A percentile compares a stretch with the other conserved stretches of the same genome.
Conservation (phyloP, 2,113 vertebrate genomes). For the Thamnaconus septentrionalis region DNA sequence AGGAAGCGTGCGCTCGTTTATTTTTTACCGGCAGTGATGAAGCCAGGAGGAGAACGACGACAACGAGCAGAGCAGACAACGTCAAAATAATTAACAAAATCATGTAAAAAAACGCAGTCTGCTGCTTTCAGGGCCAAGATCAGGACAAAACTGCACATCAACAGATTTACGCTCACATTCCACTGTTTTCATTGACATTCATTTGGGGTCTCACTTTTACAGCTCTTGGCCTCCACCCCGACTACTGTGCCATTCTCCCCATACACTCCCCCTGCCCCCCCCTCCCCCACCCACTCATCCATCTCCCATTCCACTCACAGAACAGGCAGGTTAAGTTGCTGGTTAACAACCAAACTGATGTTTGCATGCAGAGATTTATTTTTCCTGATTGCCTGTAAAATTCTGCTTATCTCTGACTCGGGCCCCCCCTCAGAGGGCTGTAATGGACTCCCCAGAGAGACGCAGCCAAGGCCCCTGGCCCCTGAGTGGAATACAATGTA, state of each 20-base stretch:
- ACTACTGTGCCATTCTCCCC: background rate
- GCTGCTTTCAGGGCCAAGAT: background rate
- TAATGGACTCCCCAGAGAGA: conserved; percentile 81
- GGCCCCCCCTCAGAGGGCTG: no score
- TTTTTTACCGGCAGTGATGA: conserved; percentile 86
- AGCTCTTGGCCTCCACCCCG: conserved; percentile 29
- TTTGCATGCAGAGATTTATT: conserved; percentile 75
- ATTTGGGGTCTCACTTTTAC: conserved; percentile 4
- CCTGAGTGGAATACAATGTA: conserved; percentile 79
- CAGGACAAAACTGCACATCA: no score
- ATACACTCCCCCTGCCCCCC: conserved; percentile 17
- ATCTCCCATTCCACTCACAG: conserved; percentile 64
- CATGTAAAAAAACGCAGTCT: background rate
- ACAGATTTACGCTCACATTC: background rate
- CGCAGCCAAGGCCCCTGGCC: conserved; percentile 87
- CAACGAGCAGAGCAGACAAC: conserved; percentile 69
- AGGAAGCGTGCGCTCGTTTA: conserved; percentile 68
- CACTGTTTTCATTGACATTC: background rate
- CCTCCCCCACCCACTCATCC: conserved; percentile 6
- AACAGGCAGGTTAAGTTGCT: conserved; percentile 72
- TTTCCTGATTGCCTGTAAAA: conserved; percentile 97
- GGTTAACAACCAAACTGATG: conserved; percentile 74
- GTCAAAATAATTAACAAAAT: background rate
- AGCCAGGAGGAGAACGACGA: conserved; percentile 82
- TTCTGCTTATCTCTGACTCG: conserved; percentile 97